A percentile compares a stretch with the other conserved stretches of the same genome.
Evolutionary conservation across 2,797 vertebrate species (phyloP).

Genomic region (Cichlasoma orientale): DNA sequence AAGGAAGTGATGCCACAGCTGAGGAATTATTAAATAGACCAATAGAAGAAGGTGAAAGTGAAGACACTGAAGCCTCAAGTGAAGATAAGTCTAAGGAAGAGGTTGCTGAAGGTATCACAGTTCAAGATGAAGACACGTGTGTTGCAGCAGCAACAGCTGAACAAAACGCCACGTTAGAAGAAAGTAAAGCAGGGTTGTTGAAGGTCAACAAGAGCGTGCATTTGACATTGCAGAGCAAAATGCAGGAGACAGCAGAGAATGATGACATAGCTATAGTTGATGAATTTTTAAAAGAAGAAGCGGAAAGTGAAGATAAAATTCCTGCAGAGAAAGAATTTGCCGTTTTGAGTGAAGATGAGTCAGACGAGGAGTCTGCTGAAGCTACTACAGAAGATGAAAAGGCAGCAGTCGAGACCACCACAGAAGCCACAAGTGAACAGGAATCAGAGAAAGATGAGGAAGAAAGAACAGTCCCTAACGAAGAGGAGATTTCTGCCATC

Average conservation of each 20-base stretch:
- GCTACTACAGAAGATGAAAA: constrained; percentile 7
- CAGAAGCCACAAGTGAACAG: constrained; percentile 9
- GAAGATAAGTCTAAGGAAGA: neutral
- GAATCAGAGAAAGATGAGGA: constrained; percentile 27
- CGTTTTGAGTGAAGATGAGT: neutral
- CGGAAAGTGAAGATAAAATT: neutral
- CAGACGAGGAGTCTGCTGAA: neutral
- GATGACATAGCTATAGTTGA: neutral
- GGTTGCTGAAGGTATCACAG: neutral
- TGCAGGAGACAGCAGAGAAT: neutral
- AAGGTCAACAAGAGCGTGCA: neutral
- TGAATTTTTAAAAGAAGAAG: constrained; percentile 9
- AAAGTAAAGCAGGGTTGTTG: neutral
- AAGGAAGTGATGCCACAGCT: neutral
- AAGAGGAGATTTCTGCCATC: neutral
- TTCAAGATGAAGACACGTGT: neutral
- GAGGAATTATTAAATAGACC: neutral
- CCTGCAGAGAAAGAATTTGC: neutral
- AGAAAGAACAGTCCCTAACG: neutral
- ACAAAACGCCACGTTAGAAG: neutral
- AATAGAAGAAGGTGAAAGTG: neutral
- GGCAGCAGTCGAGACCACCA: neutral
- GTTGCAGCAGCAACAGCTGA: neutral
- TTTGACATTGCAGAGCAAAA: neutral
- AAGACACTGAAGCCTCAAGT: neutral